phyloP scores from a whole-genome alignment of 2,113 vertebrate species.

The Pampusana beccarii region DNA sequence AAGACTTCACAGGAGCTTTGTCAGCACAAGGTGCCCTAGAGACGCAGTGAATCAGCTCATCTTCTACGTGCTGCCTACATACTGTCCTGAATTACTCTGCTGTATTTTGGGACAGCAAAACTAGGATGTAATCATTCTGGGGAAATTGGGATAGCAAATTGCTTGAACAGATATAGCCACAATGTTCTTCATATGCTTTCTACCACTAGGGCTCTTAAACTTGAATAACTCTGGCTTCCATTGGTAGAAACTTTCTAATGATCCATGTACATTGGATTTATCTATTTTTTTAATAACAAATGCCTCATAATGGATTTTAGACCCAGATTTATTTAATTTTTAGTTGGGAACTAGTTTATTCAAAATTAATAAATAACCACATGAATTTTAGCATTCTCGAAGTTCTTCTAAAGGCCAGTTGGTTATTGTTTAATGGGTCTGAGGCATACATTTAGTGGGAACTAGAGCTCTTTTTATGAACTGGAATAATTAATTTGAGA shows the following conservation, averaged over 20 bases:
- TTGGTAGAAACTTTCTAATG: neutral
- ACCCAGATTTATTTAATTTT: neutral
- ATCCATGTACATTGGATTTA: neutral
- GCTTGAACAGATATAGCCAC: neutral
- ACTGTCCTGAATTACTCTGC: neutral
- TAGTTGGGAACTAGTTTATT: neutral
- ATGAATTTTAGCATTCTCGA: neutral
- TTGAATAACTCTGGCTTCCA: neutral
- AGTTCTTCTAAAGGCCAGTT: neutral
- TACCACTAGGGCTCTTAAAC: neutral
- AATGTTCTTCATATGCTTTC: neutral
- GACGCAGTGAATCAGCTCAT: neutral
- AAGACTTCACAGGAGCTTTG: neutral
- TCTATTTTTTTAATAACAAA: neutral
- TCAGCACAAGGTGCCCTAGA: neutral
- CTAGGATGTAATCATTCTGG: neutral
- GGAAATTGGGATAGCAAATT: neutral
- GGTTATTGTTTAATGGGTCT: neutral
- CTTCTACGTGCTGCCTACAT: neutral
- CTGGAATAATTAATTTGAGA: neutral
- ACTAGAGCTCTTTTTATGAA: neutral
- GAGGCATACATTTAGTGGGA: neutral
- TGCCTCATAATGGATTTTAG: neutral
- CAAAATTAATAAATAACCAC: neutral
- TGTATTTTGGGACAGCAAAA: neutral